Evolutionary conservation across 2,113 vertebrate species (phyloP).

Genomic region (Rostratula benghalensis): DNA sequence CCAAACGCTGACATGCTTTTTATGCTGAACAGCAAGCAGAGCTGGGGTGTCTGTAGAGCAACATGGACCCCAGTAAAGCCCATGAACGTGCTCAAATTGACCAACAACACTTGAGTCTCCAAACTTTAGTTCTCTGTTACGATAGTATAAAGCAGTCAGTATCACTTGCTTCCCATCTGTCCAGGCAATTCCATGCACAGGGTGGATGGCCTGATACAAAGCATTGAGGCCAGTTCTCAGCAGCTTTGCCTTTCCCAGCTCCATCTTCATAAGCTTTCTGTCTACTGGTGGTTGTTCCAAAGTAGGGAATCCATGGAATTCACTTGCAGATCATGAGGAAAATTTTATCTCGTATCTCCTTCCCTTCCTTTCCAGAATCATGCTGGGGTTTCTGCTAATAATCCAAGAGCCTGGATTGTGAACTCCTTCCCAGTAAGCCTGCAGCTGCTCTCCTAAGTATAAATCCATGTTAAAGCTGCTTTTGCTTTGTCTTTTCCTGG

Average conservation of each 20-base stretch:
- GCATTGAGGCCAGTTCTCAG: constrained; percentile 88
- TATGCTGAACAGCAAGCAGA: constrained; percentile 90
- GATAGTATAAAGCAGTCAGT: constrained; percentile 81
- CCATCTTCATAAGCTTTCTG: constrained; percentile 77
- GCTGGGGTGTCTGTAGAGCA: constrained; percentile 74
- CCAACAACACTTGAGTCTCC: constrained; percentile 90
- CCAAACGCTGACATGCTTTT: constrained; percentile 89
- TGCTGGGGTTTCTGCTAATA: neutral
- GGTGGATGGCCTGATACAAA: constrained; percentile 90
- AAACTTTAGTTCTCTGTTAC: constrained; percentile 81
- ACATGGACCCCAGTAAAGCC: constrained; percentile 87
- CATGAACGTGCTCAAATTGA: constrained; percentile 89
- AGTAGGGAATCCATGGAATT: constrained; percentile 26
- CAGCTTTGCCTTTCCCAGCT: constrained; percentile 91
- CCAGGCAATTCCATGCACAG: constrained; percentile 91
- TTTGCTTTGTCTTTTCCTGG: constrained; percentile 57
- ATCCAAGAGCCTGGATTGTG: neutral
- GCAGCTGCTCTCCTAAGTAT: constrained; percentile 54
- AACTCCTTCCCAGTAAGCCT: constrained; percentile 2
- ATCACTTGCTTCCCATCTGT: constrained; percentile 92
- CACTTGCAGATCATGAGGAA: neutral
- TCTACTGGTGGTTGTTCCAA: neutral
- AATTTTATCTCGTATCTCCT: neutral
- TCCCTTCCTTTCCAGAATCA: neutral
- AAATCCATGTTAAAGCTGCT: constrained; percentile 64